Conservation (phyloP, 2,113 vertebrate genomes). For the Pavo muticus region DNA sequence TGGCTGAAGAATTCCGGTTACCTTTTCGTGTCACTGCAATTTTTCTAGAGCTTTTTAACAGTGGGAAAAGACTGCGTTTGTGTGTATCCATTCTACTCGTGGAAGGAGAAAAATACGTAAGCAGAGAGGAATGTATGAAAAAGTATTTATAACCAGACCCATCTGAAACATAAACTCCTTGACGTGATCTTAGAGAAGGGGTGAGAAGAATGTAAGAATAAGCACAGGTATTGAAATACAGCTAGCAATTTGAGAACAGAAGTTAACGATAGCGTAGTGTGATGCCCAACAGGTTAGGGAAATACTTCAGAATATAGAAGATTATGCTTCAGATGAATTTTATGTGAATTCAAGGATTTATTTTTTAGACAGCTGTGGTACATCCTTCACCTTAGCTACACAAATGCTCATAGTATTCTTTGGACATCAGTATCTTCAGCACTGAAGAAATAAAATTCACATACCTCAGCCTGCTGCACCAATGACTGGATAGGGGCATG, state of each 20-base stretch:
- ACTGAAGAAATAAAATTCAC: background rate
- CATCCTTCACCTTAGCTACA: background rate
- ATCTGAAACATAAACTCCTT: background rate
- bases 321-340: background rate
- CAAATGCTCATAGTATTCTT: background rate
- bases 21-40: background rate
- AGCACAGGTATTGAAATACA: background rate
- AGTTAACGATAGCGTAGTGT: background rate
- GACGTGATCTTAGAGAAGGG: background rate
- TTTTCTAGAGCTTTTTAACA: background rate
- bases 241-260: background rate
- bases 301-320: background rate
- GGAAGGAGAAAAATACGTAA: background rate
- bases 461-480: slow-evolving; percentile 78
- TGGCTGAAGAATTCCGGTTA: background rate
- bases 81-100: background rate
- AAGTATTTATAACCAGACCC: background rate
- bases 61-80: background rate
- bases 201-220: background rate
- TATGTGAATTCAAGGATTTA: background rate
- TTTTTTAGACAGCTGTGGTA: background rate
- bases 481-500: slow-evolving; percentile 79
- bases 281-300: background rate
- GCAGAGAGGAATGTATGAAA: background rate
- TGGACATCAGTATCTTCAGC: background rate